Percentiles rank a stretch among this genome's conserved stretches.
phyloP scores from a whole-genome alignment of 2,888 invertebrate genomes.

The Dendrolimus houi region DNA sequence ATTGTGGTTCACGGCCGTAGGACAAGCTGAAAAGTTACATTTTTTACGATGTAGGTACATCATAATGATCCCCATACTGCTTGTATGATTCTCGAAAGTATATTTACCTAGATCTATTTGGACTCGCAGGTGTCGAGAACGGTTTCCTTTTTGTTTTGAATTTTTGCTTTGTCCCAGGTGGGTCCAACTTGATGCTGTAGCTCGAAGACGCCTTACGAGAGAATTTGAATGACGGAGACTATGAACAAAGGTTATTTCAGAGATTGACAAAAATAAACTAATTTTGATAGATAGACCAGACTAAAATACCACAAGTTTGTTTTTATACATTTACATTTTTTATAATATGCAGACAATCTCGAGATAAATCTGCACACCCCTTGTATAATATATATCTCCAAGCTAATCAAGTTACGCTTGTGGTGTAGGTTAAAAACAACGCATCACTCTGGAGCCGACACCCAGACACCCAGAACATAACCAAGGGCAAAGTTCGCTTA shows the following conservation, averaged over 20 bases:
- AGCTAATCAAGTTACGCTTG: too few species aligned
- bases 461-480: too few species aligned
- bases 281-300: slow-evolving; percentile 5
- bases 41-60: too few species aligned
- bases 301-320: neutral
- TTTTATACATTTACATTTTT: too few species aligned
- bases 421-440: too few species aligned
- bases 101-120: slow-evolving; percentile 81
- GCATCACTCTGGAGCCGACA: too few species aligned
- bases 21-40: slow-evolving; percentile 39
- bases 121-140: slow-evolving; percentile 94
- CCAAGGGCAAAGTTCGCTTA: too few species aligned
- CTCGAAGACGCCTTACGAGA: slow-evolving; percentile 98
- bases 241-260: slow-evolving; percentile 54
- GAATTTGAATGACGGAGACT: slow-evolving; percentile 99
- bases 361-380: too few species aligned
- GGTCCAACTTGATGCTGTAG: slow-evolving; percentile 96
- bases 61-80: too few species aligned
- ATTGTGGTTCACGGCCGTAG: slow-evolving; percentile 87
- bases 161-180: slow-evolving; percentile 90
- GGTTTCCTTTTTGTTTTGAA: slow-evolving; percentile 93
- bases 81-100: neutral
- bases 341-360: too few species aligned
- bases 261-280: too few species aligned
- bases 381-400: too few species aligned